A percentile compares a stretch with the other conserved stretches of the same genome.
These are phyloP conservation scores for Allygus modestus DNA, from an alignment of 2,888 invertebrate genomes.

Conservation along the genomic window DNA sequence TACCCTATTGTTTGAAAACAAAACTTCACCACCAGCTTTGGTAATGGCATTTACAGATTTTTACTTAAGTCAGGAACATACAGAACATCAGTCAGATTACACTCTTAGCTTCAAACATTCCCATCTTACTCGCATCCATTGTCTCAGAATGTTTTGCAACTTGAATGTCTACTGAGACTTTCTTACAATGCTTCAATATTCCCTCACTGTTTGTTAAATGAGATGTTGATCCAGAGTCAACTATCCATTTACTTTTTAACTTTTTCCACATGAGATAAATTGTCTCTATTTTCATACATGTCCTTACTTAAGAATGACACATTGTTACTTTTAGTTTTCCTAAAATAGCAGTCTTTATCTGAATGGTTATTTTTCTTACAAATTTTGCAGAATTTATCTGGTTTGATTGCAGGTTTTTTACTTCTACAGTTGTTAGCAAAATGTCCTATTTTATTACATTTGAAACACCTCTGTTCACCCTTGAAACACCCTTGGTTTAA, in stretches of 20 bases:
- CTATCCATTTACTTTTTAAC: background rate
- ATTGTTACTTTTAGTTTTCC: constrained; percentile 5
- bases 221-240: background rate
- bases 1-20: constrained; percentile 51
- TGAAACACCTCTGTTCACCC: constrained; percentile 22
- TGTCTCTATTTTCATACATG: background rate
- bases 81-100: constrained; percentile 50
- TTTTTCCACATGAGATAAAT: background rate
- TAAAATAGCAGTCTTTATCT: constrained; percentile 47
- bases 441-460: constrained; percentile 17
- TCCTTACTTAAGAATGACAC: background rate
- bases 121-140: constrained; percentile 19
- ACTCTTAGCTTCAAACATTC: background rate
- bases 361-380: constrained; percentile 20
- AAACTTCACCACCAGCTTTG: constrained; percentile 53
- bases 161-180: constrained; percentile 7
- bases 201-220: background rate
- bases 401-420: constrained; percentile 2
- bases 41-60: constrained; percentile 62
- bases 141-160: constrained; percentile 32
- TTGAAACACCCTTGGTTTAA: background rate
- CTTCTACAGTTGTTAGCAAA: constrained; percentile 10
- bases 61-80: constrained; percentile 57
- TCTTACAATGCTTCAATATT: background rate
- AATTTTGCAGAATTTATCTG: background rate